phyloP scores from a whole-genome alignment of 2,797 vertebrate species.

The Oreochromis grahami region DNA sequence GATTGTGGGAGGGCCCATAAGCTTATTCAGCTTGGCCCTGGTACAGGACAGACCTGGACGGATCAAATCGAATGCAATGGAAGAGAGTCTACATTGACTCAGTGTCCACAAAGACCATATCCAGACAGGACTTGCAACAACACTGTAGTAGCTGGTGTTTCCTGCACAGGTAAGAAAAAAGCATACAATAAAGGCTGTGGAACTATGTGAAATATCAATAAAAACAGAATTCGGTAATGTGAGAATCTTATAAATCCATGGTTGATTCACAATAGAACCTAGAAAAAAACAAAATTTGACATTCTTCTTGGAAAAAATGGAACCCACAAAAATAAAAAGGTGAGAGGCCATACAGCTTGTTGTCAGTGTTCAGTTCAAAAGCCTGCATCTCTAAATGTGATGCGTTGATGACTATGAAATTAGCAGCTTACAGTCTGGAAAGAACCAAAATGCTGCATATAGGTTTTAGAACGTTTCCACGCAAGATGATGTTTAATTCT shows the following conservation, averaged over 20 bases:
- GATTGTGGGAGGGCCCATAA: slow-evolving; percentile 43
- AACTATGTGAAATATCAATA: not conserved
- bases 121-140: slow-evolving; percentile 37
- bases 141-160: slow-evolving; percentile 44
- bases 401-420: not conserved
- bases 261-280: not conserved
- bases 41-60: not conserved
- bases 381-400: too few relatives aligned
- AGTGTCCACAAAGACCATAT: slow-evolving; percentile 29
- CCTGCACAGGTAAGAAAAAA: slow-evolving; percentile 52
- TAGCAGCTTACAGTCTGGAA: not conserved
- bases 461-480: not conserved
- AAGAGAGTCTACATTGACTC: slow-evolving; percentile 24
- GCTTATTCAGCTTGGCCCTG: slow-evolving; percentile 21
- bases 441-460: not conserved
- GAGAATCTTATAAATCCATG: not conserved
- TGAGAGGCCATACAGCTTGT: too few relatives aligned
- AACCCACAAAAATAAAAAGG: too few relatives aligned
- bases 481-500: not conserved
- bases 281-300: not conserved
- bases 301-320: not conserved
- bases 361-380: too few relatives aligned
- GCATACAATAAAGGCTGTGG: not conserved
- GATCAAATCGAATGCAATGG: slow-evolving; percentile 54
- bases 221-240: not conserved